Percentiles rank a stretch among this genome's conserved stretches.
phyloP scores from a whole-genome alignment of 2,797 vertebrate genomes.

The Falco cherrug region DNA sequence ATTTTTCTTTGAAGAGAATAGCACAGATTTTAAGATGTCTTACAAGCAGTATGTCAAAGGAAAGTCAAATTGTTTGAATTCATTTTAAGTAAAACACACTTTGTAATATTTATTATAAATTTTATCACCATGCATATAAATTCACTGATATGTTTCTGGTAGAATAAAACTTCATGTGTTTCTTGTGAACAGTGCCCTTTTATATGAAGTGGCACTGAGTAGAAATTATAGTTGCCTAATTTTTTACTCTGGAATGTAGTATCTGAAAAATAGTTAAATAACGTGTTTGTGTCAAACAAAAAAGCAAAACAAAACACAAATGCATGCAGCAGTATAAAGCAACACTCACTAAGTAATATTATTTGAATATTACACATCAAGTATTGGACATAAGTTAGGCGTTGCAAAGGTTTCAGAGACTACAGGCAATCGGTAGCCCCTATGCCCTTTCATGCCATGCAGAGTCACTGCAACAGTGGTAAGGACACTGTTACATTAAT shows the following conservation, averaged over 20 bases:
- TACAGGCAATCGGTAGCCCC: not conserved
- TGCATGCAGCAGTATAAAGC: conserved; percentile 27
- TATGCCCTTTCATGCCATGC: not conserved
- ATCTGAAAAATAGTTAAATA: not conserved
- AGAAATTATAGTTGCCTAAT: not conserved
- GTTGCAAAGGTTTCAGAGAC: not conserved
- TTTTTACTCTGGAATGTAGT: conserved; percentile 28
- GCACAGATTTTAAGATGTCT: conserved; percentile 25
- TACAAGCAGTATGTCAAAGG: not conserved
- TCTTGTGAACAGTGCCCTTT: conserved; percentile 44
- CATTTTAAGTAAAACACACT: not conserved
- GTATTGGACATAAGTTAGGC: not conserved
- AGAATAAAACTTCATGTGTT: conserved; percentile 22
- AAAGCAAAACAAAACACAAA: not conserved
- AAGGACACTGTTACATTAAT: not conserved
- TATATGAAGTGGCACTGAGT: not conserved
- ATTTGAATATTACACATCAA: not conserved
- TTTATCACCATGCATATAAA: not conserved
- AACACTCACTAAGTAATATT: not conserved
- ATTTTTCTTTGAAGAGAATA: not conserved
- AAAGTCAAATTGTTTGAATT: conserved; percentile 25
- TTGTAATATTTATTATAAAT: conserved; percentile 26
- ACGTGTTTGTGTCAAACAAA: conserved; percentile 3
- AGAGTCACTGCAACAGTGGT: not conserved
- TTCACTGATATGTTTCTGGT: not conserved